Base-by-base conservation (phyloP, 2,888 invertebrate genomes). In the Drosophila peninsularis region DNA sequence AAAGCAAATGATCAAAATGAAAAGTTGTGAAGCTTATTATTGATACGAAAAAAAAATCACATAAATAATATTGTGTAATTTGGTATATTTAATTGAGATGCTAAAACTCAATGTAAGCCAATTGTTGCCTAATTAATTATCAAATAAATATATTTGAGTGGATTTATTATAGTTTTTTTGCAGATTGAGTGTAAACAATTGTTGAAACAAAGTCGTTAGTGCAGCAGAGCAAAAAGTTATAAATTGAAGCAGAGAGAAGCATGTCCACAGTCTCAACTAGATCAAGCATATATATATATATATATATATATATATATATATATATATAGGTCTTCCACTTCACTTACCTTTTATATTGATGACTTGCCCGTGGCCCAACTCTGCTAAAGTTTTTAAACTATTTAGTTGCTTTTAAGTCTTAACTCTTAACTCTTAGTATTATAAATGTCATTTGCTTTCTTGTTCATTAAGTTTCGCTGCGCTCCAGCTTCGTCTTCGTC, bases 401-500 rank as follows among this genome's bases (percentile, higher is more conserved):
- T 75, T 75, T 49, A 50, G 58, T 27, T 52, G 50, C 50, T 21
- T 19, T 50, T 50, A 50, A 53, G 19, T 27, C 37, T 39, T 53
- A 50, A 53, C 30, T 27, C 37, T 39, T 53, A 53, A 49, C 42
- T 34, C 34, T 45, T 37, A 49, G 54, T 71, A 76, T 62, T 56
- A 71, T 69, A 75, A 69, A 71, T 71, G 76, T 56, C 71, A 71
- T 62, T 62, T 24, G 75, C 60, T 54, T 30, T 49, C 53, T 30
- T 44, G 62, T 54, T 78, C 75, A 78, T 75, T 74, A 75, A 78
- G 68, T 62, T 57, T 27, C 32, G 50, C 41, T 41, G n/a, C 7
- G 57, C 49, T 60, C 11, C 17, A 13, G 13, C 36, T 45, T 1
- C 42, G 21, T 30, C 50, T 32, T 13, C 13, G n/a, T 27, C 27